Evolutionary conservation across 2,797 vertebrate genomes (phyloP).

Genomic region (Neomorphus geoffroyi): DNA sequence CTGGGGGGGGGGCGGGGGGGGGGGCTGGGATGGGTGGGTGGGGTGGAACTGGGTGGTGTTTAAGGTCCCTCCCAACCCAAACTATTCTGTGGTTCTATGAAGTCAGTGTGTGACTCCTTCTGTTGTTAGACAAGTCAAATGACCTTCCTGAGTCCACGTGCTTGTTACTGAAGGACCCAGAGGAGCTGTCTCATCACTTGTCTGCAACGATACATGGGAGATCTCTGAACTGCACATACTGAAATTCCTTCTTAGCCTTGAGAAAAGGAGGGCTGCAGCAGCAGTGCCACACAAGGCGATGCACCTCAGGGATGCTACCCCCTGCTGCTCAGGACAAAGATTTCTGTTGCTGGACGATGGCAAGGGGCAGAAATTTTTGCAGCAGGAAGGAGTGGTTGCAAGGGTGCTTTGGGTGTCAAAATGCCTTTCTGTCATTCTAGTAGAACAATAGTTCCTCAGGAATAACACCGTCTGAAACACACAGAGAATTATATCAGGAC

Average conservation of each 20-base stretch:
- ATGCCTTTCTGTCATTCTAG: background rate
- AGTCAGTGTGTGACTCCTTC: background rate
- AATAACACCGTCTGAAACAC: background rate
- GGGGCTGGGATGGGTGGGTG: too few species aligned
- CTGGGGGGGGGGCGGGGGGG: too few species aligned
- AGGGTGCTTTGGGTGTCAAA: background rate
- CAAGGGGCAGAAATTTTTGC: background rate
- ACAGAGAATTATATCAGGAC: background rate
- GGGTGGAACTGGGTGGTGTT: too few species aligned
- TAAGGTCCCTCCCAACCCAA: too few species aligned
- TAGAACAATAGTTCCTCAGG: background rate
- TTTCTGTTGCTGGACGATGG: fast-evolving
- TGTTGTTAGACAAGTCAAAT: background rate
- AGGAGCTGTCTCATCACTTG: background rate
- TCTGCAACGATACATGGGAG: background rate
- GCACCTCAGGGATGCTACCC: background rate
- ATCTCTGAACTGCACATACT: fast-evolving
- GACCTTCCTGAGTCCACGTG: background rate
- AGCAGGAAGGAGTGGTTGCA: background rate
- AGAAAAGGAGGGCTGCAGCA: background rate
- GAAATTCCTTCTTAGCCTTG: background rate
- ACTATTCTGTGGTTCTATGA: too few species aligned
- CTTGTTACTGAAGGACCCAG: background rate
- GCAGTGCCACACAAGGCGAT: background rate
- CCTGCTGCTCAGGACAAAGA: background rate